Evolutionary conservation across 2,113 vertebrate species (phyloP), one percentile per base, ranked within the genome.

Genomic region (Amphiprion ocellaris): DNA sequence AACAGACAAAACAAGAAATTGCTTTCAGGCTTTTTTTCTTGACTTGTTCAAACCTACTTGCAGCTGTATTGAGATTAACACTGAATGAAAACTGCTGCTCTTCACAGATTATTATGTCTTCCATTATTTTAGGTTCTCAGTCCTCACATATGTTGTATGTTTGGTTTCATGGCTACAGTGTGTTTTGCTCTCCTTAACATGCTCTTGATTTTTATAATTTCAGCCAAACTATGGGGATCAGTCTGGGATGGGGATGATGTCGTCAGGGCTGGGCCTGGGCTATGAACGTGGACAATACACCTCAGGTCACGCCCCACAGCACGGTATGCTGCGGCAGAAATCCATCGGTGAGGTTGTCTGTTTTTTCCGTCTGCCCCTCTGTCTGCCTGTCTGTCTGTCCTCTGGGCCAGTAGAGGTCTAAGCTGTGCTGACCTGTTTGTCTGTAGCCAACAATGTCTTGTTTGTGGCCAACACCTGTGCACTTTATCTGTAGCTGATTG

Each of bases 251-350:
- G 92, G 92, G 67, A 81, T 94, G 89, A 87, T 92, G 65, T 89
- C 95, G 5, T 91, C 95, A 0, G 94, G 94, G 77, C 39, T 93
- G 71, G 96, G 96, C 71, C 87, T 96, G 3, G 94, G 95, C 66
- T 97, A 95, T 2, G 96, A 97, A 50, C 96, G 96, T 12, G 95
- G 95, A n/a, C 95, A 96, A 14, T 97, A 94, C 83, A 88, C 94
- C 75, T 95, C 96, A 64, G 94, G 95, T 44, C 95, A 96, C 39
- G 95, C 86, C 50, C 93, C 94, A 21, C 95, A 85, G 75, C 96
- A 96, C 85, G 95, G 97, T 89, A 96, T 98, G 91, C 92, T 93
- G 92, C 95, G 97, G 82, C 97, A 98, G 90, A 97, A 97, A 84
- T 98, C 97, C 61, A 97, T 98, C 74, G 97, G 97, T 98, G 95